Evolutionary conservation across 2,888 invertebrate species (phyloP), one percentile per base, ranked within the genome.

Genomic region (Achlya flavicornis): DNA sequence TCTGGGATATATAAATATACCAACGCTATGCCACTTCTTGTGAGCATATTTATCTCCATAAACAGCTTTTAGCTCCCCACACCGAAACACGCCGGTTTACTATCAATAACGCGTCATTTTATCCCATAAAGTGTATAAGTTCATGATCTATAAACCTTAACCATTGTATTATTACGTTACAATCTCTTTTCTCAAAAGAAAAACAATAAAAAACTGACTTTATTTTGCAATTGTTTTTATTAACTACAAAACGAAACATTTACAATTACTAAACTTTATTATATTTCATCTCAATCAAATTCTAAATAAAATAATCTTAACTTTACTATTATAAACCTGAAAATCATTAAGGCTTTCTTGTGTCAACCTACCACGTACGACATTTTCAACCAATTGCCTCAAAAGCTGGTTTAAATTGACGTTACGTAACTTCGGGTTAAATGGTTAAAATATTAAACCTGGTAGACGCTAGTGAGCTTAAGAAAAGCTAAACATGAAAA

Each of bases 21-120:
- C 12, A 0, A 32, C 4, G 8, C 53, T 53, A 58, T 61, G 63
- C n/a, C 73, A 64, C 73, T 77, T 89, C 85, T 68, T 81, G 85
- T 57, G 7, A 58, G 66, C 79, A 38, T 84, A 26, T 26, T 26
- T 26, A 78, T 68, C 58, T 83, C 83, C 59, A 19, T 63, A 68
- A 72, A 68, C 53, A 76, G 84, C 86, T 87, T 87, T 88, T 85
- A 87, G 84, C 83, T 80, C 75, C 76, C 78, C 73, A 72, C 78
- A 74, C 76, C 81, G 79, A 81, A 86, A 87, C 84, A 83, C 80
- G 78, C 77, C 80, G 80, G 80, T 86, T 88, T 87, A 87, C 85
- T 88, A 89, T 87, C 88, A 89, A 90, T 89, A 88, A 87, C 86
- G 81, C 84, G 83, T 89, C 85, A 87, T 88, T 88, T 85, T 87